Conservation (phyloP, 1,140 invertebrate genomes). For the Caerostris darwini region DNA sequence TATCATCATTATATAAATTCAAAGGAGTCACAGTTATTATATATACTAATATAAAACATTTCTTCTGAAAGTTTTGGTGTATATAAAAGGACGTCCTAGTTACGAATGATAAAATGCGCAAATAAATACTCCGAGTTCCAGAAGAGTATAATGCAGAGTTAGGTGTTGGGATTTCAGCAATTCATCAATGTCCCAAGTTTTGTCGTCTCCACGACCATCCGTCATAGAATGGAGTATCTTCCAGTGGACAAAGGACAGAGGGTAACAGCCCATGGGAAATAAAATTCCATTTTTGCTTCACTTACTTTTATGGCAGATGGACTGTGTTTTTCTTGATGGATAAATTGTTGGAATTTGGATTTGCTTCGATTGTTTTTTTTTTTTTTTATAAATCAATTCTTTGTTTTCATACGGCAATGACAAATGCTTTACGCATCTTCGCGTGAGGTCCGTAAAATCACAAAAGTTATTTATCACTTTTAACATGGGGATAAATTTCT, state of each 20-base stretch:
- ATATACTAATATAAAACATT: too few species aligned
- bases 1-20: too few species aligned
- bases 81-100: not conserved
- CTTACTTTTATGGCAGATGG: not conserved
- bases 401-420: too few species aligned
- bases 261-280: slow-evolving; percentile 49
- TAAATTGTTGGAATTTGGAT: not conserved
- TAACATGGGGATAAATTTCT: too few species aligned
- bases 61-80: too few species aligned
- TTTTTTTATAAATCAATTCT: too few species aligned
- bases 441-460: too few species aligned
- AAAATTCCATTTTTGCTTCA: slow-evolving; percentile 30
- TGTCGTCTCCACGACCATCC: slow-evolving; percentile 40
- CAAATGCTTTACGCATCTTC: too few species aligned
- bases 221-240: slow-evolving; percentile 56
- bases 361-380: not conserved
- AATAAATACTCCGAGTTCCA: slow-evolving; percentile 21
- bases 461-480: too few species aligned
- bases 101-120: not conserved
- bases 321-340: not conserved
- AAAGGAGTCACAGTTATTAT: too few species aligned
- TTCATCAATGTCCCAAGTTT: slow-evolving; percentile 66
- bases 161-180: not conserved
- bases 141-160: not conserved
- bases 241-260: slow-evolving; percentile 42